Base-by-base conservation (phyloP, 2,113 vertebrate species). In the Reinhardtius hippoglossoides region DNA sequence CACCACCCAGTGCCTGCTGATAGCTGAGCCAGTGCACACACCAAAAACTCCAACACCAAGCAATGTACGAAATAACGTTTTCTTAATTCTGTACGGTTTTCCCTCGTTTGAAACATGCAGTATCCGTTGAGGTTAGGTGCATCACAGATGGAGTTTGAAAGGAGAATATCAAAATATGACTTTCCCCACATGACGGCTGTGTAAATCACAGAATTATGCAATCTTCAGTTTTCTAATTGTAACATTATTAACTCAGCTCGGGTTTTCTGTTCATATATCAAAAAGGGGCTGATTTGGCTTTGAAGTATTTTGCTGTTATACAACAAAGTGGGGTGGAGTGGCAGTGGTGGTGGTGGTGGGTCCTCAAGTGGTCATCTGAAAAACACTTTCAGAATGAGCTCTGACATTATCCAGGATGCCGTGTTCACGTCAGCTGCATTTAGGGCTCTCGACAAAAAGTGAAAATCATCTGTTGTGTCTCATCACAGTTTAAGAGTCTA, bases 1-100 rank as follows among this genome's bases (percentile, higher is more conserved):
- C 78, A 85, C 64, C 85, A 83, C 59, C 71, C 68, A 4, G 85
- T 75, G 81, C 83, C 76, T 83, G 76, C 80, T 82, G 85, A 81
- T 76, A 78, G 81, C 76, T 73, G 64, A 76, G 40, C 8, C 27
- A 21, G 35, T 40, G 35, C 44, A 57, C 58, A 23, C 5, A 63
- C 74, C 5, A 5, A 62, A 59, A 78, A 70, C 67, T 70, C 54
- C 59, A 54, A 73, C 15, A 15, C 20, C 5, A 0, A 24, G 37
- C 31, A 20, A 23, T 8, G 21, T 0, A 35, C 37, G 5, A 67
- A 8, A 42, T 35, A 50, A 16, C 0, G 9, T 54, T 40, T n/a
- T 9, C 8, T 50, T 14, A 24, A 52, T n/a, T 52, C 50, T 9
- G 7, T 18, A 48, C 5, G 15, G 13, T 48, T 48, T 48, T 1